Percentiles rank a stretch among this genome's conserved stretches.
phyloP scores from a whole-genome alignment of 30 jellyfish, hydroid and myxozoan species.

The Cassiopea andromeda region DNA sequence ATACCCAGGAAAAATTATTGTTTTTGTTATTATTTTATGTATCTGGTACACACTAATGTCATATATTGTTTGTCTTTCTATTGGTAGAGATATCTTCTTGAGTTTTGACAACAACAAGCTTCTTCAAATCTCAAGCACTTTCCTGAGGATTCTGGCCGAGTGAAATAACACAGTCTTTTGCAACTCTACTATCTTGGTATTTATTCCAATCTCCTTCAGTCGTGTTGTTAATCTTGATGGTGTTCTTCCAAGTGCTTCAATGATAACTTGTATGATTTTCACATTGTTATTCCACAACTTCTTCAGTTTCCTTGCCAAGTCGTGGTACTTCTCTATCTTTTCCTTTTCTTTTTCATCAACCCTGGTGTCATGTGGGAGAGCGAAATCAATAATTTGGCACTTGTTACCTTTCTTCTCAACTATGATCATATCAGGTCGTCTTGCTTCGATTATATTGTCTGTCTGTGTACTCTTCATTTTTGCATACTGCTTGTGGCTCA shows the following conservation, averaged over 20 bases:
- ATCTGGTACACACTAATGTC: no score
- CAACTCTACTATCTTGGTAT: neutral
- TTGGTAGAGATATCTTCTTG: neutral
- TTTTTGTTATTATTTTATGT: no score
- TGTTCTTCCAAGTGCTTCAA: neutral
- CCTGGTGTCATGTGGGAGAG: neutral
- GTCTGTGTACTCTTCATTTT: neutral
- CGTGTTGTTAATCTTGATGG: neutral
- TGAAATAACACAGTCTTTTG: neutral
- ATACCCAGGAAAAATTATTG: no score
- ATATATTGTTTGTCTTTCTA: no score
- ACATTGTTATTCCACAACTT: neutral
- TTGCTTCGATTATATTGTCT: neutral
- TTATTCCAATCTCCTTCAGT: neutral
- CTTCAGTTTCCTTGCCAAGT: neutral
- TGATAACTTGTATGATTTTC: neutral
- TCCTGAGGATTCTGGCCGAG: neutral
- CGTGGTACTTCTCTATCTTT: slow-evolving; percentile 8
- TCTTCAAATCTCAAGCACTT: neutral
- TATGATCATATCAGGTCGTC: slow-evolving; percentile 14
- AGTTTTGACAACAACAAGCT: neutral
- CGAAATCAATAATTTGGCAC: neutral
- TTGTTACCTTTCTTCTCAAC: neutral
- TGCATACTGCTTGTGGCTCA: slow-evolving; percentile 4
- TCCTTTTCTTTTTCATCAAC: neutral